A percentile compares a stretch with the other conserved stretches of the same genome.
Evolutionary conservation across 2,113 vertebrate genomes (phyloP).

Genomic region (Osmerus eperlanus): DNA sequence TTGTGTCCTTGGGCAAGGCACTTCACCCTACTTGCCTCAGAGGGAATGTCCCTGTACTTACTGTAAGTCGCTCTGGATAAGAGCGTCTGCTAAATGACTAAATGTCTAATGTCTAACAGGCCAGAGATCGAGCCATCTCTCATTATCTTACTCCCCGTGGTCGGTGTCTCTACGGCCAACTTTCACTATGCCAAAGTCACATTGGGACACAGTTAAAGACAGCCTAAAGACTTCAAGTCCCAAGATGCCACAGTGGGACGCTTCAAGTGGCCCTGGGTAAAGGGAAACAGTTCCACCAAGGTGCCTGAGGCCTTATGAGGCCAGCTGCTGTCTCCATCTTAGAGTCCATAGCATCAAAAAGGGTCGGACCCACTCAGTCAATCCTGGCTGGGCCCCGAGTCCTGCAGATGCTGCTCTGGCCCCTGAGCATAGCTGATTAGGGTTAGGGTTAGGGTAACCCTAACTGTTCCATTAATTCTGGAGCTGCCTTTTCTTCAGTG

Average conservation of each 20-base stretch:
- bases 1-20: too few relatives aligned
- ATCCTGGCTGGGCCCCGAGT: neutral
- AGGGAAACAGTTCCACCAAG: neutral
- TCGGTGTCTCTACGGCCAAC: too few relatives aligned
- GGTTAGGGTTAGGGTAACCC: too few relatives aligned
- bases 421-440: neutral
- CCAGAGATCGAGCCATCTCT: too few relatives aligned
- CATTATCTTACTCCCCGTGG: too few relatives aligned
- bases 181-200: neutral
- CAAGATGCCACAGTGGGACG: neutral
- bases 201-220: neutral
- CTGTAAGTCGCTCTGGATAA: too few relatives aligned
- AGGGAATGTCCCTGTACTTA: too few relatives aligned
- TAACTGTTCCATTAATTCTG: neutral
- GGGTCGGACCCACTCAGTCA: too few relatives aligned
- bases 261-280: neutral
- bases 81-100: too few relatives aligned
- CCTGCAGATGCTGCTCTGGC: neutral
- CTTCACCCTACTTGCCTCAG: too few relatives aligned
- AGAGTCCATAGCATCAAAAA: neutral
- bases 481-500: neutral
- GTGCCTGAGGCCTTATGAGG: neutral
- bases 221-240: neutral
- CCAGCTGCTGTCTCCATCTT: neutral
- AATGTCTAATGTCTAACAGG: slow-evolving; percentile 17